Percentiles rank a stretch among this genome's conserved stretches.
Conservation (phyloP, 2,797 vertebrate genomes). For the Muraenolepis orangiensis region DNA sequence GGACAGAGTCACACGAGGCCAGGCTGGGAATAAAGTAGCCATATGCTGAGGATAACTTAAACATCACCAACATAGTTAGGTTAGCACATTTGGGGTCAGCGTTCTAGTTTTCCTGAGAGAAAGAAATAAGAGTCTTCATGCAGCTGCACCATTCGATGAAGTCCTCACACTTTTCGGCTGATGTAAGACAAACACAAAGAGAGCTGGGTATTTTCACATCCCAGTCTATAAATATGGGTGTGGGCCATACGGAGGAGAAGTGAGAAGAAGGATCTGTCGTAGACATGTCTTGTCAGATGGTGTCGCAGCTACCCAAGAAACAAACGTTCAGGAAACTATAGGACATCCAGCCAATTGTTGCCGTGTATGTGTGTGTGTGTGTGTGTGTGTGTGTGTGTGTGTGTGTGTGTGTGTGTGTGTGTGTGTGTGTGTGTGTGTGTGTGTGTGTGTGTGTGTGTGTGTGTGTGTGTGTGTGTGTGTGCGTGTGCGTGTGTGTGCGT, state of each 20-base stretch:
- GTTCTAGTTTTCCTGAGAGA: background rate
- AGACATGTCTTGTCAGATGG: conserved; percentile 27
- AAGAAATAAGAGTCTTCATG: background rate
- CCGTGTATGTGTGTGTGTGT: conserved; percentile 3
- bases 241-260: conserved; percentile 19
- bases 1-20: background rate
- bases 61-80: background rate
- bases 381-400: too few species aligned
- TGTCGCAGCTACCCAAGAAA: conserved; percentile 26
- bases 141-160: background rate
- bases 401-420: too few species aligned
- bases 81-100: background rate
- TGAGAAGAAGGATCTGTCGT: conserved; percentile 42
- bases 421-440: background rate
- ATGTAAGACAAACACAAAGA: conserved; percentile 38
- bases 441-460: background rate
- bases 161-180: background rate
- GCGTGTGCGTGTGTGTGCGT: background rate
- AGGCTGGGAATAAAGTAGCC: background rate
- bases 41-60: background rate
- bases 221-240: conserved; percentile 57
- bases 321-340: conserved; percentile 29
- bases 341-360: conserved; percentile 18
- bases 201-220: conserved; percentile 21
- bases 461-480: background rate